phyloP scores from a whole-genome alignment of 2,797 vertebrate genomes.

The Enteromius mattozi region DNA sequence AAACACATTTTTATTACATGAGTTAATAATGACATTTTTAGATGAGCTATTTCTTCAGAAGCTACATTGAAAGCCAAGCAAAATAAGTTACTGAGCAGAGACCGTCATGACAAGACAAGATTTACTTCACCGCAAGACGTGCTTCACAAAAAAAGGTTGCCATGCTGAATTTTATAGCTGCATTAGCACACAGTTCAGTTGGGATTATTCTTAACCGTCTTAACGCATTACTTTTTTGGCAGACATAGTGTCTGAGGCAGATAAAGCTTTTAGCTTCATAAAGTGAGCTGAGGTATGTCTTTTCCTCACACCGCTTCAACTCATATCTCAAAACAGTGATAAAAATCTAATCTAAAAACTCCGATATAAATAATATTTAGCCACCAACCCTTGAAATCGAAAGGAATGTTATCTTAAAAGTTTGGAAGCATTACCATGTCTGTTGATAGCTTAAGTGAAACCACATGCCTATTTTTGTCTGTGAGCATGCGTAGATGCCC shows the following conservation, averaged over 20 bases:
- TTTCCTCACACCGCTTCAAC: slow-evolving; percentile 28
- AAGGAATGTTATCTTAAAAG: slow-evolving; percentile 51
- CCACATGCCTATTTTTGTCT: slow-evolving; percentile 50
- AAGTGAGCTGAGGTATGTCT: background rate
- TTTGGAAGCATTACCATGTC: slow-evolving; percentile 31
- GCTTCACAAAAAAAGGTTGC: background rate
- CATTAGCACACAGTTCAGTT: slow-evolving; percentile 3
- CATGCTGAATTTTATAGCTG: slow-evolving; percentile 6
- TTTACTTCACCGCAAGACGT: background rate
- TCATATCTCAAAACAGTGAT: slow-evolving; percentile 42
- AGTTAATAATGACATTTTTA: background rate
- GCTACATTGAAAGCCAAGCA: background rate
- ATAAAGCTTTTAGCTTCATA: slow-evolving; percentile 48
- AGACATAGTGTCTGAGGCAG: slow-evolving; percentile 36
- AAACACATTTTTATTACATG: background rate
- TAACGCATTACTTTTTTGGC: background rate
- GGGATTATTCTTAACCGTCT: slow-evolving; percentile 30
- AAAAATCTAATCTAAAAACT: slow-evolving; percentile 49
- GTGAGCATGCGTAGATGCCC: background rate
- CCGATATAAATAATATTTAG: slow-evolving; percentile 57
- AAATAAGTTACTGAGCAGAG: background rate
- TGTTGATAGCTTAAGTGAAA: slow-evolving; percentile 57
- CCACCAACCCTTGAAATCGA: slow-evolving; percentile 34
- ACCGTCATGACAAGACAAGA: slow-evolving; percentile 9
- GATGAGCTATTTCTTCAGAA: background rate